A percentile compares a stretch with the other conserved stretches of the same genome.
Conservation (phyloP, 2,888 invertebrate genomes). For the Cotesia congregata region DNA sequence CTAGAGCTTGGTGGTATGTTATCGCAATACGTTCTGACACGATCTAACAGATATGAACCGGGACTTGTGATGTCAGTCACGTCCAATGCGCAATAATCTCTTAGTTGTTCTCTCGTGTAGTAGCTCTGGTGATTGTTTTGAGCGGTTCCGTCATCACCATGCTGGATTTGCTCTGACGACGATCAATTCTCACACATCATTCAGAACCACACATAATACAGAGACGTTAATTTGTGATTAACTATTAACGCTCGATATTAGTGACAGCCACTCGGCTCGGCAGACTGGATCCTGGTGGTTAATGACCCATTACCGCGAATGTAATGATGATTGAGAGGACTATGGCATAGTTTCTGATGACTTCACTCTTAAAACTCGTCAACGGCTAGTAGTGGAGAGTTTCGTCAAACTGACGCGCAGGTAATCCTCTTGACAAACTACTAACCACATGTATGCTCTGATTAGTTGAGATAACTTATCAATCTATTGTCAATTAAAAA, state of each 20-base stretch:
- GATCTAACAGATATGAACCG: background rate
- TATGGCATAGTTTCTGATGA: slow-evolving; percentile 47
- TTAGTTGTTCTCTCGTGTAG: slow-evolving; percentile 25
- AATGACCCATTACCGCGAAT: slow-evolving; percentile 64
- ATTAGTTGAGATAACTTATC: background rate
- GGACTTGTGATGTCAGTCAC: slow-evolving; percentile 52
- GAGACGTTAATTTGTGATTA: background rate
- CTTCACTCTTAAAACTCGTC: slow-evolving; percentile 31
- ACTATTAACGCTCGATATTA: slow-evolving; percentile 42
- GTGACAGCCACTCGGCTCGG: slow-evolving; percentile 64
- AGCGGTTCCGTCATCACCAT: slow-evolving; percentile 54
- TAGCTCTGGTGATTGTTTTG: slow-evolving; percentile 58
- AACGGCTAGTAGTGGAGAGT: slow-evolving; percentile 9
- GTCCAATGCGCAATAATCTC: slow-evolving; percentile 40
- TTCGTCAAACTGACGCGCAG: slow-evolving; percentile 28
- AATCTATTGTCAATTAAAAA: background rate
- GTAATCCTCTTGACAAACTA: slow-evolving; percentile 25
- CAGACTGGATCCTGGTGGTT: slow-evolving; percentile 53
- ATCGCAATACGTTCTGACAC: background rate
- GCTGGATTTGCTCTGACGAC: slow-evolving; percentile 34
- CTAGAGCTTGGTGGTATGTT: background rate
- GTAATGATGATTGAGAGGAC: slow-evolving; percentile 65
- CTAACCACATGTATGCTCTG: background rate
- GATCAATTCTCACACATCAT: slow-evolving; percentile 40
- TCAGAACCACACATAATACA: slow-evolving; percentile 45